Evolutionary conservation across 2,113 vertebrate genomes (phyloP).

Genomic region (Chaetodon auriga): DNA sequence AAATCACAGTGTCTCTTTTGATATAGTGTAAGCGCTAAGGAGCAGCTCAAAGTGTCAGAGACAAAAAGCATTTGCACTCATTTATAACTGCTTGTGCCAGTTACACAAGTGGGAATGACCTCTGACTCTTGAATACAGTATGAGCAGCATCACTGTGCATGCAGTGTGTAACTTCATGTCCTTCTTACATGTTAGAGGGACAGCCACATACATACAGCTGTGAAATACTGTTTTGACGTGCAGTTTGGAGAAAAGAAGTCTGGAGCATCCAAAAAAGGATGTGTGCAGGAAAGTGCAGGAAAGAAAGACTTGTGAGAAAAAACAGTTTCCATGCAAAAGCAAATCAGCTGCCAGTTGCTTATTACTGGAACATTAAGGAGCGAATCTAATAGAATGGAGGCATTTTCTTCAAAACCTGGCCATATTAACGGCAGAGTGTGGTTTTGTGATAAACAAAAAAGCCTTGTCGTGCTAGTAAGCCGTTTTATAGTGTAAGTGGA

Average conservation of each 20-base stretch:
- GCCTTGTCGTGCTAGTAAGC: slow-evolving; percentile 2
- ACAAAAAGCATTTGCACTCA: slow-evolving; percentile 1
- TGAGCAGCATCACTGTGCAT: background rate
- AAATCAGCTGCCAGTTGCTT: slow-evolving; percentile 7
- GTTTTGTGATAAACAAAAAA: slow-evolving; percentile 39
- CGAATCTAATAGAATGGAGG: slow-evolving; percentile 13
- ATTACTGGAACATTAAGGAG: background rate
- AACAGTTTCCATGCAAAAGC: slow-evolving; percentile 4
- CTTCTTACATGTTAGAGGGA: background rate
- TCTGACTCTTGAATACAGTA: background rate
- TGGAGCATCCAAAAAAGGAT: background rate
- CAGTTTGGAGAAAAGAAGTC: background rate
- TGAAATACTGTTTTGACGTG: background rate
- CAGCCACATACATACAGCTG: background rate
- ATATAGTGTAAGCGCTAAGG: background rate
- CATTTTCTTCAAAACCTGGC: background rate
- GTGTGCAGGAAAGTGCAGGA: background rate
- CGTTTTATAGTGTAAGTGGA: slow-evolving; percentile 26
- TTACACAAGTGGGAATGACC: background rate
- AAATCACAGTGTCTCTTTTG: slow-evolving; percentile 56
- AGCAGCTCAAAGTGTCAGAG: slow-evolving; percentile 12
- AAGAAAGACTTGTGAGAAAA: background rate
- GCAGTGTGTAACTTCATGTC: background rate
- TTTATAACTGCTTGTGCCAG: background rate
- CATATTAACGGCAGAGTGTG: slow-evolving; percentile 14